Evolutionary conservation across 2,113 vertebrate genomes (phyloP), one percentile per base, ranked within the genome.

Genomic region (Lynx canadensis): DNA sequence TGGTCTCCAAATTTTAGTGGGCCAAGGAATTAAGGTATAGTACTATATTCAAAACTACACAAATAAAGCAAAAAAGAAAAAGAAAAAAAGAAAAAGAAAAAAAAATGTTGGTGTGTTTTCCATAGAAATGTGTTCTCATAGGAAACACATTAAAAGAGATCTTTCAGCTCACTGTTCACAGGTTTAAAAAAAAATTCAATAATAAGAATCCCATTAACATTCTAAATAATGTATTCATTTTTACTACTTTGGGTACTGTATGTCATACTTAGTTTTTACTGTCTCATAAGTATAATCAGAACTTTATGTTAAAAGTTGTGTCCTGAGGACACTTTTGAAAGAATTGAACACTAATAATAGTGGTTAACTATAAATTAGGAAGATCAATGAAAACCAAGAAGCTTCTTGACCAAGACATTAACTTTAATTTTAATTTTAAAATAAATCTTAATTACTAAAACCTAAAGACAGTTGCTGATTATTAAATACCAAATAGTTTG

Each of bases 271-370:
- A 81, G 25, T 2, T 63, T 88, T 96, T 97, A 74, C 88, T 85
- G 3, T 92, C 90, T 97, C 69, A 8, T 81, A 91, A 21, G 0
- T 97, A 89, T 66, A 65, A 36, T 94, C 91, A 81, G 23, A n/a
- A 84, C 45, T 97, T 18, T 96, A 5, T 27, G 93, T 93, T 92
- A 52, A 36, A 69, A 89, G 71, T 94, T 98, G 89, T 29, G 96
- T 21, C 38, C 0, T 68, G 84, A 94, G 87, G 41, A 27, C 76
- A 33, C 93, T 97, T 88, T 92, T 73, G 13, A 79, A 95, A 55
- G 41, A 78, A n/a, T 14, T 92, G 4, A 95, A 25, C 27, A 68
- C 27, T 68, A 91, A 23, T 57, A 33, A 65, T 63, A 63, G 8
- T 91, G 5, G 10, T 91, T 92, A 57, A 76, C 92, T 94, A 10